Percentiles rank a stretch among this genome's conserved stretches.
Evolutionary conservation across 2,888 invertebrate species (phyloP).

Genomic region (Erynnis tages): DNA sequence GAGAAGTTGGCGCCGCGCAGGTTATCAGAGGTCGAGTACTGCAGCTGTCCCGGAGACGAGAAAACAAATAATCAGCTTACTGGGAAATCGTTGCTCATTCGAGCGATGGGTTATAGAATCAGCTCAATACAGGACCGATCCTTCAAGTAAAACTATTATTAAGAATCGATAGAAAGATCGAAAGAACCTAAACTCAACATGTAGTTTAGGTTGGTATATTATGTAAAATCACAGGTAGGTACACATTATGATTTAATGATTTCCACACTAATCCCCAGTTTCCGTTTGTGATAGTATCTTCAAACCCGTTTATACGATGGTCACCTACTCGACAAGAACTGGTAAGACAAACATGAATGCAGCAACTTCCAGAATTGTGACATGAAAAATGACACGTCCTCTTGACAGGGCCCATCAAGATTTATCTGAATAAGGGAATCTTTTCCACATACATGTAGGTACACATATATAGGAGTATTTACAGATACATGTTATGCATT

Average conservation of each 20-base stretch:
- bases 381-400: no score
- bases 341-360: neutral
- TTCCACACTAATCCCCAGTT: constrained; percentile 16
- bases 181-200: no score
- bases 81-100: neutral
- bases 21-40: constrained; percentile 17
- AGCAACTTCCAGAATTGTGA: neutral
- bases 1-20: constrained; percentile 45
- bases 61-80: neutral
- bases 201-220: no score
- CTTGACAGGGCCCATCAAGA: neutral
- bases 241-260: constrained; percentile 10
- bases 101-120: neutral
- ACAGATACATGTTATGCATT: no score
- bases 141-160: no score
- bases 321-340: constrained; percentile 6
- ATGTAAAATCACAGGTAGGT: neutral
- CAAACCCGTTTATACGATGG: constrained; percentile 4
- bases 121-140: no score
- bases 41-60: constrained; percentile 1
- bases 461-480: no score
- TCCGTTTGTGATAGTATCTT: constrained; percentile 12
- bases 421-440: neutral
- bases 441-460: neutral
- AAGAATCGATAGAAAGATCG: no score